These are phyloP conservation scores for Mus spicilegus DNA, from an alignment of 2,113 vertebrate species.

Conservation along the genomic window DNA sequence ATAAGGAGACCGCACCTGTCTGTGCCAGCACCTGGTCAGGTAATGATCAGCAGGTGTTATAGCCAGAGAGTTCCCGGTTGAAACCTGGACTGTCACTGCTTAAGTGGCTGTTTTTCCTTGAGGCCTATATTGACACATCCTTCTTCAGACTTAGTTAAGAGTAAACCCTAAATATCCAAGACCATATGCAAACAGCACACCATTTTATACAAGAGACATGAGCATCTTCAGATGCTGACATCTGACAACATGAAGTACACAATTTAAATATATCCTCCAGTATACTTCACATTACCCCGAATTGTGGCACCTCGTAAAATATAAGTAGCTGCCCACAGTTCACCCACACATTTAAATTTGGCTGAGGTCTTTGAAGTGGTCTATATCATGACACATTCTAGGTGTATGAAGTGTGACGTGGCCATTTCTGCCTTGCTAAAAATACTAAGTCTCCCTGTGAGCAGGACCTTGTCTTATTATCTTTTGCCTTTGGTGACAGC, in stretches of 20 bases:
- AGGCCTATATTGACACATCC: neutral
- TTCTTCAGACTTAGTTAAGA: neutral
- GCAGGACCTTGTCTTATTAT: neutral
- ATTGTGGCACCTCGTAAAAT: neutral
- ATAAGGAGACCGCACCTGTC: neutral
- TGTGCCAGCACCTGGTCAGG: neutral
- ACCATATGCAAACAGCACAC: neutral
- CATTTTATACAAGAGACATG: neutral
- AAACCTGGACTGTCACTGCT: neutral
- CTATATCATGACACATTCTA: neutral
- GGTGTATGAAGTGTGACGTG: neutral
- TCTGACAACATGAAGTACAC: neutral
- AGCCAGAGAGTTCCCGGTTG: conserved; percentile 9
- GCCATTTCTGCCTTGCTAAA: neutral
- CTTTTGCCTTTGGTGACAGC: conserved; percentile 33
- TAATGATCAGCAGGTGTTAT: conserved; percentile 16
- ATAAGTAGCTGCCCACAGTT: neutral
- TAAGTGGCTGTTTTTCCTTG: neutral
- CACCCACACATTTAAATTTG: neutral
- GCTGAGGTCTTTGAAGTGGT: neutral
- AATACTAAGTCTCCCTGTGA: neutral
- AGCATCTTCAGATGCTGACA: neutral
- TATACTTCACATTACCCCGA: neutral
- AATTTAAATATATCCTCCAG: neutral
- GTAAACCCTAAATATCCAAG: neutral